Base-by-base conservation (phyloP, 2,113 vertebrate genomes). In the Zosterops lateralis region DNA sequence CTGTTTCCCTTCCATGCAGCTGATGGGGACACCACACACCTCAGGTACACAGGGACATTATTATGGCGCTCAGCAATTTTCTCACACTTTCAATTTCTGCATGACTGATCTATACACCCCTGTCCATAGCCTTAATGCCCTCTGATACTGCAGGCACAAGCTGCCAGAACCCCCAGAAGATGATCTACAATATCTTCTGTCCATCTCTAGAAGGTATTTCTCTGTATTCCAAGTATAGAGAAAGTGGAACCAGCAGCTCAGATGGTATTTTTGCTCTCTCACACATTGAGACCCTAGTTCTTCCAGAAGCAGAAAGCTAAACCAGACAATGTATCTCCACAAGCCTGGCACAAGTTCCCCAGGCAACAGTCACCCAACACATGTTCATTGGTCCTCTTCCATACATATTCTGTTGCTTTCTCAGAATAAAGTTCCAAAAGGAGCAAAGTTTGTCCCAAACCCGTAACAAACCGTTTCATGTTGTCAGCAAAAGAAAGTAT, bases 301-400 rank as follows among this genome's bases (percentile, higher is more conserved):
- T 67, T 81, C 25, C 53, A 92, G 54, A 87, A 75, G 29, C 53
- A 88, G 61, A 82, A 90, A 66, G 45, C 34, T 71, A 91, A 61
- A 68, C 4, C 50, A 79, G 51, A 28, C 12, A 31, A 18, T 1
- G 0, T 15, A 76, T 70, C 16, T 87, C 45, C 42, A 85, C 0
- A 1, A 42, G 54, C 31, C 62, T 76, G 60, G 68, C 53, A 73
- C 18, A 85, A 73, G n/a, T 29, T 82, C 42, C 64, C 50, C 15
- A 74, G 44, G 38, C 4, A 7, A 73, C 56, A 50, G 61, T 25
- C 21, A 75, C 21, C 25, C 44, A 89, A 53, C 21, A 58, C 45
- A n/a, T 3, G 7, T 74, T 81, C 79, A 45, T 2, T 48, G 29
- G 25, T 65, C 36, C 17, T 92, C 26, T 91, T 84, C 87, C 57